Conservation (phyloP, 2,888 invertebrate species). For the Aleiodes testaceus region DNA sequence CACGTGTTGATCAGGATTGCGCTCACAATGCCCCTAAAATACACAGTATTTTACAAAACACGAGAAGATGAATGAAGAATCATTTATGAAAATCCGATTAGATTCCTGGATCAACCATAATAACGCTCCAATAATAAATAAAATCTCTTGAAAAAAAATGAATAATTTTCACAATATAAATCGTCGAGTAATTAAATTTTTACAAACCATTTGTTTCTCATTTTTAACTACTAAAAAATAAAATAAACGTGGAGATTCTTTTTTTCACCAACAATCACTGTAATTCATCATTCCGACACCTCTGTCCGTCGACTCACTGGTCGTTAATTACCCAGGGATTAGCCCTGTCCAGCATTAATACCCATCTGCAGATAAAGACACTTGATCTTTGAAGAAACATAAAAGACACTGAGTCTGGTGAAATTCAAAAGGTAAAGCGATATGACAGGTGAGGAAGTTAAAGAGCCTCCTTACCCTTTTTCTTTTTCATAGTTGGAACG, state of each 20-base stretch:
- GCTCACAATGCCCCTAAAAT: no score
- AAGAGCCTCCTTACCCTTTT: no score
- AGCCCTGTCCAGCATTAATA: slow-evolving; percentile 41
- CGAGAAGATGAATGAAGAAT: no score
- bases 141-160: background rate
- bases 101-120: no score
- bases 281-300: slow-evolving; percentile 55
- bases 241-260: slow-evolving; percentile 25
- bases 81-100: no score
- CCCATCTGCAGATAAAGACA: slow-evolving; percentile 21
- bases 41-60: no score
- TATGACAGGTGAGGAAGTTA: no score
- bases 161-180: slow-evolving; percentile 40
- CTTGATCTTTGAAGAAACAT: slow-evolving; percentile 12
- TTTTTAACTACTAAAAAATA: background rate
- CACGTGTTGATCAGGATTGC: no score
- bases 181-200: slow-evolving; percentile 53
- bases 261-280: slow-evolving; percentile 42
- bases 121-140: no score
- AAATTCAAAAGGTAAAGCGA: background rate
- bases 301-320: slow-evolving; percentile 48
- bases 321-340: slow-evolving; percentile 54
- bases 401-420: background rate
- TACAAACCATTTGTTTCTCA: slow-evolving; percentile 45
- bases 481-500: background rate